Conservation (phyloP, 2,113 vertebrate genomes). For the Thamnophis sirtalis region DNA sequence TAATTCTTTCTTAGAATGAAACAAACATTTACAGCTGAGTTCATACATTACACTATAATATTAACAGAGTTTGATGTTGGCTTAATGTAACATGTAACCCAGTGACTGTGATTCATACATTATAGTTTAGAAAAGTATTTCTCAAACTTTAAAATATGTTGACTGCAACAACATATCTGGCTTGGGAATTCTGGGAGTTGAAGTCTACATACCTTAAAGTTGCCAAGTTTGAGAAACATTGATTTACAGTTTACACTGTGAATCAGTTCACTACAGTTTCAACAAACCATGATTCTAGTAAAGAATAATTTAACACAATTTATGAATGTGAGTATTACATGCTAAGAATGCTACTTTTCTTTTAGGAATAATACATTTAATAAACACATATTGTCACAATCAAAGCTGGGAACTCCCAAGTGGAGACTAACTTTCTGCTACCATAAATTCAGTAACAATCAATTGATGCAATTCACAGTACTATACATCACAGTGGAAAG, state of each 20-base stretch:
- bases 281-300: neutral
- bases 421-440: neutral
- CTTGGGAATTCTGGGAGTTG: neutral
- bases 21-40: neutral
- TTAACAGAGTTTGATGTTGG: neutral
- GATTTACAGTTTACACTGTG: neutral
- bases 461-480: neutral
- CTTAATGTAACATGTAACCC: neutral
- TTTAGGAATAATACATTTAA: neutral
- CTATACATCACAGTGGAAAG: neutral
- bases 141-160: neutral
- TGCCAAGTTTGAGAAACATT: neutral
- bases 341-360: no score
- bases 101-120: neutral
- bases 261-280: neutral
- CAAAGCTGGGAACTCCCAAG: neutral
- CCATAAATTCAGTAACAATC: neutral
- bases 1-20: neutral
- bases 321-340: neutral
- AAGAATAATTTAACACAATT: neutral
- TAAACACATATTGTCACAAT: neutral
- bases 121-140: neutral
- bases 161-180: neutral
- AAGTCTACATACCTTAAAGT: neutral
- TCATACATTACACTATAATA: neutral